phyloP scores from a whole-genome alignment of 1,140 invertebrate genomes.

The Halesus radiatus region DNA sequence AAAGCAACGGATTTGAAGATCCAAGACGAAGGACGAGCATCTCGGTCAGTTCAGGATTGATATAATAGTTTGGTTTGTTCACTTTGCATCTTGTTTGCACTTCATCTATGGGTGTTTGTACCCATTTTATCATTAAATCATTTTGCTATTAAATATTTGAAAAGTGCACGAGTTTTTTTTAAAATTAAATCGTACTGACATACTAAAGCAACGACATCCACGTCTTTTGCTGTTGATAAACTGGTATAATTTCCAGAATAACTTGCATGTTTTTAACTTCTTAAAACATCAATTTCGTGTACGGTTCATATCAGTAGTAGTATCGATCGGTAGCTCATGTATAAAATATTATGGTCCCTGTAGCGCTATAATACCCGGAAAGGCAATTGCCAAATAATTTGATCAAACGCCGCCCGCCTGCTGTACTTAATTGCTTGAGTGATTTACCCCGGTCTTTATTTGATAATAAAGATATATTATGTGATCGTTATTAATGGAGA shows the following conservation, averaged over 20 bases:
- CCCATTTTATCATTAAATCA: background rate
- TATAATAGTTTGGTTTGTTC: constrained; percentile 26
- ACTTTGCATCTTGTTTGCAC: constrained; percentile 41
- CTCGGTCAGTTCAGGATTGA: constrained; percentile 49
- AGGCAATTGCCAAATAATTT: constrained; percentile 34
- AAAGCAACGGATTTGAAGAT: constrained; percentile 21
- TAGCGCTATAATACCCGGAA: no score
- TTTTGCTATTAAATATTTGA: constrained; percentile 11
- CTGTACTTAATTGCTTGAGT: constrained; percentile 30
- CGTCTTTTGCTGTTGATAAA: no score
- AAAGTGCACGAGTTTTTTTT: constrained; percentile 4
- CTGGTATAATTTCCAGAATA: no score
- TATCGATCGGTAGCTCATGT: no score
- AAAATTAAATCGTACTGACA: no score
- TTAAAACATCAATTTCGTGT: no score
- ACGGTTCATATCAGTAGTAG: no score
- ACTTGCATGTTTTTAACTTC: no score
- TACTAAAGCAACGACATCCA: no score
- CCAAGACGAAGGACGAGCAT: constrained; percentile 15
- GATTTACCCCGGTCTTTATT: constrained; percentile 22
- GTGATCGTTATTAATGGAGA: constrained; percentile 15
- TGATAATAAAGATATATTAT: constrained; percentile 23
- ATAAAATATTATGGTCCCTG: no score
- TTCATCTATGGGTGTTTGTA: constrained; percentile 11
- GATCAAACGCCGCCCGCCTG: constrained; percentile 19